phyloP scores from a whole-genome alignment of 2,113 vertebrate species.

The Calonectris borealis region DNA sequence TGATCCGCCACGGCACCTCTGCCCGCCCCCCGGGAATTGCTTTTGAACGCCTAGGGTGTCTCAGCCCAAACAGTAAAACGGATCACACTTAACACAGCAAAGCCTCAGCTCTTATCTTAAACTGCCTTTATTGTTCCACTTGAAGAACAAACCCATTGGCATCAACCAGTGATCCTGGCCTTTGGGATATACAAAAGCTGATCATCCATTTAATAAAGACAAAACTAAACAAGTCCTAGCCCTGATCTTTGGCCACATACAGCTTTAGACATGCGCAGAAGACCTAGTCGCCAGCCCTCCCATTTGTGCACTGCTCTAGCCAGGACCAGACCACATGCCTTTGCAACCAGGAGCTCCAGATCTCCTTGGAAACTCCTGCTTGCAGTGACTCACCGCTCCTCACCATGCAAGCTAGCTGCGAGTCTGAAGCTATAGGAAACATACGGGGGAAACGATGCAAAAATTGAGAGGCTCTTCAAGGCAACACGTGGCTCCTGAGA shows the following conservation, averaged over 20 bases:
- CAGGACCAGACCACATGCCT: neutral
- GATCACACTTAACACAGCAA: neutral
- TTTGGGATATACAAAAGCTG: neutral
- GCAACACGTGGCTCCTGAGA: fast-evolving
- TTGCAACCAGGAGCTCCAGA: neutral
- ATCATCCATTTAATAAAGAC: neutral
- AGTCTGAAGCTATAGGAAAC: neutral
- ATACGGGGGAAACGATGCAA: fast-evolving
- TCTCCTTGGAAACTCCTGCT: neutral
- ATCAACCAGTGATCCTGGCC: fast-evolving
- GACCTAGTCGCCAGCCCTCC: too few species aligned
- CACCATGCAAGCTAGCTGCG: fast-evolving
- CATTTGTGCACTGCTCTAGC: neutral
- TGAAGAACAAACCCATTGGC: neutral
- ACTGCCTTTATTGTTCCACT: too few species aligned
- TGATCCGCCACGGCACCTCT: neutral
- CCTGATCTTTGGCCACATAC: neutral
- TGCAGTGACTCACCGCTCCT: neutral
- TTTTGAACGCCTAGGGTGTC: neutral
- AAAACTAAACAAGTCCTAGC: neutral
- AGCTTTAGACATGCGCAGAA: fast-evolving
- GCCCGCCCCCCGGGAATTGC: neutral
- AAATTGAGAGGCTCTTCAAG: neutral
- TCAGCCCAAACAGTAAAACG: neutral
- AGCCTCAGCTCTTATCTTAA: neutral